phyloP scores from a whole-genome alignment of 2,888 invertebrate species.

The Diarsia brunnea region DNA sequence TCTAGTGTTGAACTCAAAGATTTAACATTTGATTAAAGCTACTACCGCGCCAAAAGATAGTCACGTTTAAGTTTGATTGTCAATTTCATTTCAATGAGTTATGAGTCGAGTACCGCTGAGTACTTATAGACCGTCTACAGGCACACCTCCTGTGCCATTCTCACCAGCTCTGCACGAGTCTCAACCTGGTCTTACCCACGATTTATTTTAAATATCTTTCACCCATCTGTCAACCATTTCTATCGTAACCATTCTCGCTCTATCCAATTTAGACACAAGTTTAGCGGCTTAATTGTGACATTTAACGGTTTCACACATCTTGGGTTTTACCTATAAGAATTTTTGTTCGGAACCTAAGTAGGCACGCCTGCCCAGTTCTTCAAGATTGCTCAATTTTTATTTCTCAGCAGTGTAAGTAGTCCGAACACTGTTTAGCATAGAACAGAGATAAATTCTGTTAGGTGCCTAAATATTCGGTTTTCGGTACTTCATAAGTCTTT shows the following conservation, averaged over 20 bases:
- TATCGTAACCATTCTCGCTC: not conserved
- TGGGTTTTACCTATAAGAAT: not conserved
- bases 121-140: not conserved
- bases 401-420: constrained; percentile 20
- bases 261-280: not conserved
- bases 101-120: not conserved
- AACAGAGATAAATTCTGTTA: constrained; percentile 42
- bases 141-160: not conserved
- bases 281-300: not conserved
- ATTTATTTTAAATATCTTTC: not conserved
- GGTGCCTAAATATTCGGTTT: constrained; percentile 40
- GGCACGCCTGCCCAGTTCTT: constrained; percentile 26
- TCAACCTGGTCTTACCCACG: not conserved
- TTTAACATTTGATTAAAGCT: not conserved
- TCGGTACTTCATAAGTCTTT: constrained; percentile 35
- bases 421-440: constrained; percentile 49
- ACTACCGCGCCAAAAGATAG: not conserved
- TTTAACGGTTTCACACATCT: not conserved
- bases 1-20: not conserved
- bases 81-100: not conserved
- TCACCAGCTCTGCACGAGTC: not conserved
- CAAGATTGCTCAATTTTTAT: constrained; percentile 38
- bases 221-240: not conserved
- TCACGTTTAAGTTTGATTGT: not conserved
- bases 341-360: constrained; percentile 15